Percentiles rank a stretch among this genome's conserved stretches.
phyloP scores from a whole-genome alignment of 2,888 invertebrate genomes.

The Malacosoma neustria region DNA sequence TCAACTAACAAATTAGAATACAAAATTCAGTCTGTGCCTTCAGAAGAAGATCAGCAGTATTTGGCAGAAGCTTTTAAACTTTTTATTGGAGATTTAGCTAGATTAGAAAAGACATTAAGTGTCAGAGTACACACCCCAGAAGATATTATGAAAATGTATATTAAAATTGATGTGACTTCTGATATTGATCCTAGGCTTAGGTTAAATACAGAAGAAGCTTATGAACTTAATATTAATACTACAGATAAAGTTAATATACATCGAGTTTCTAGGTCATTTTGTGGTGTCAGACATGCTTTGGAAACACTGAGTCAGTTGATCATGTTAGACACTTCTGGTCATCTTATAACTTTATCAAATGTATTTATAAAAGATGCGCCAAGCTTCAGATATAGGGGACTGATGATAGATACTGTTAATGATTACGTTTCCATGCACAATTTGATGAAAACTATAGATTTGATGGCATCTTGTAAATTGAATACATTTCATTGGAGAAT shows the following conservation, averaged over 20 bases:
- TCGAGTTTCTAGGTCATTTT: slow-evolving; percentile 76
- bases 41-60: slow-evolving; percentile 33
- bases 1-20: slow-evolving; percentile 69
- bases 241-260: slow-evolving; percentile 60
- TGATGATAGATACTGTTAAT: slow-evolving; percentile 92
- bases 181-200: slow-evolving; percentile 72
- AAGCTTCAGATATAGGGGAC: slow-evolving; percentile 83
- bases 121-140: slow-evolving; percentile 20
- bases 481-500: slow-evolving; percentile 95
- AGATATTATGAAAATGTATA: slow-evolving; percentile 37
- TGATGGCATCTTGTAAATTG: slow-evolving; percentile 90
- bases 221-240: slow-evolving; percentile 73
- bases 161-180: slow-evolving; percentile 67
- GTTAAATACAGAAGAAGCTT: slow-evolving; percentile 82
- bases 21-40: slow-evolving; percentile 48
- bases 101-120: slow-evolving; percentile 49
- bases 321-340: slow-evolving; percentile 78
- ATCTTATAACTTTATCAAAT: slow-evolving; percentile 76
- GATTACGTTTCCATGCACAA: slow-evolving; percentile 86
- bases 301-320: slow-evolving; percentile 85
- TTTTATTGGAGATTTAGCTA: slow-evolving; percentile 61
- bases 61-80: slow-evolving; percentile 58
- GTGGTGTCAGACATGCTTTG: slow-evolving; percentile 83
- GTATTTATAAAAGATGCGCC: slow-evolving; percentile 84
- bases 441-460: slow-evolving; percentile 83